Evolutionary conservation across 1,140 invertebrate genomes (phyloP).

Genomic region (Sminthurinus signatus): DNA sequence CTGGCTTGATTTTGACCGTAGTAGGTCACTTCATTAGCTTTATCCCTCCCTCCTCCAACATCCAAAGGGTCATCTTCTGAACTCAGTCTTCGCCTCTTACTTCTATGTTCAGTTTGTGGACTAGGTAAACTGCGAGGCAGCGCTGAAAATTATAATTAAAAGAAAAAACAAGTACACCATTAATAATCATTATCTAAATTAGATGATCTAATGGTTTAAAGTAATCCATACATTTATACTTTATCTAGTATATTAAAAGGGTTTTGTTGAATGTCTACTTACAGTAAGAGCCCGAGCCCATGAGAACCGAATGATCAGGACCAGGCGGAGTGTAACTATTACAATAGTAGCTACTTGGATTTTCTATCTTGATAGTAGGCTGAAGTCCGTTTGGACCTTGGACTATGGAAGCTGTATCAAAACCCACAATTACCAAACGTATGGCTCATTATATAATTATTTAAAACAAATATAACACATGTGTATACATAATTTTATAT

Average conservation of each 20-base stretch:
- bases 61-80: conserved; percentile 54
- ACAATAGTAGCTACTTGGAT: conserved; percentile 75
- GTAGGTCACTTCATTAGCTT: conserved; percentile 50
- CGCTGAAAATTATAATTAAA: too few relatives aligned
- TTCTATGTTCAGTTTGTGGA: conserved; percentile 49
- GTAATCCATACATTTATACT: too few relatives aligned
- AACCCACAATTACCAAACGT: conserved; percentile 40
- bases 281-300: conserved; percentile 58
- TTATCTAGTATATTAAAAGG: too few relatives aligned
- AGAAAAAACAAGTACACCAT: too few relatives aligned
- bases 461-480: too few relatives aligned
- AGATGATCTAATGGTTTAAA: too few relatives aligned
- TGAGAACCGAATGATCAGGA: conserved; percentile 53
- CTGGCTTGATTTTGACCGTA: conserved; percentile 55
- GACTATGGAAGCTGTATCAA: conserved; percentile 82
- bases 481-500: too few relatives aligned
- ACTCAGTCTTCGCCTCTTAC: conserved; percentile 55
- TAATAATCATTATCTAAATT: too few relatives aligned
- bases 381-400: conserved; percentile 77
- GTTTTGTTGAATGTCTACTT: conserved; percentile 44
- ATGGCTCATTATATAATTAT: background rate
- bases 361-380: conserved; percentile 82
- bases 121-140: conserved; percentile 49
- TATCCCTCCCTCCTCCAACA: conserved; percentile 43
- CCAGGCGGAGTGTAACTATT: conserved; percentile 79